phyloP scores from a whole-genome alignment of 2,888 invertebrate species.

The Phengaris alcon region DNA sequence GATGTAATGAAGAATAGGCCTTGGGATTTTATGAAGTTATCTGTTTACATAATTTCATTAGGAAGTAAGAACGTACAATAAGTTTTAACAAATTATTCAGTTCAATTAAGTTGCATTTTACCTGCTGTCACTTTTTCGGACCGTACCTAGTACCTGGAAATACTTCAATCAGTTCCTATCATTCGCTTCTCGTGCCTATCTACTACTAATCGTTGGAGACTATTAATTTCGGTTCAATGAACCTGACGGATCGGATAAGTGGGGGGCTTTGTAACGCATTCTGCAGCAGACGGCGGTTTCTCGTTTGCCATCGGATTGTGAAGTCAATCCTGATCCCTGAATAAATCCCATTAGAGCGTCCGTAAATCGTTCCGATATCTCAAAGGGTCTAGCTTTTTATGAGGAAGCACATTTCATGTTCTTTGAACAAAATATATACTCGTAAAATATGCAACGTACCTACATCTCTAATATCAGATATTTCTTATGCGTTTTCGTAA shows the following conservation, averaged over 20 bases:
- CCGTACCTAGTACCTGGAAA: background rate
- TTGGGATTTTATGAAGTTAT: background rate
- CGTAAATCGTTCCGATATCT: conserved; percentile 12
- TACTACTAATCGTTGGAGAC: conserved; percentile 16
- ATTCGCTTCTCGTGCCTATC: background rate
- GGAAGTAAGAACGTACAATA: too few relatives aligned
- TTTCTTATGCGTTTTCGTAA: background rate
- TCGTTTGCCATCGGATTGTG: conserved; percentile 21
- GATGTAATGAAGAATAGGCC: too few relatives aligned
- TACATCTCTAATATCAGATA: background rate
- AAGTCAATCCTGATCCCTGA: conserved; percentile 23
- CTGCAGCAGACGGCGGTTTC: conserved; percentile 9
- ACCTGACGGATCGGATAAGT: conserved; percentile 8
- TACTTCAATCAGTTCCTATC: conserved; percentile 10
- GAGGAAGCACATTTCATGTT: background rate
- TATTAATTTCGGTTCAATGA: conserved; percentile 25
- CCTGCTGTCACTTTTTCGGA: too few relatives aligned
- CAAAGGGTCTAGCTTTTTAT: conserved; percentile 3
- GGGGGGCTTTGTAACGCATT: conserved; percentile 18
- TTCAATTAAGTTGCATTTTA: too few relatives aligned
- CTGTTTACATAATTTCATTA: too few relatives aligned
- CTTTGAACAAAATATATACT: background rate
- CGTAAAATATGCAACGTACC: background rate
- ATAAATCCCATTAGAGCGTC: conserved; percentile 24
- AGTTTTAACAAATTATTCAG: background rate